Evolutionary conservation across 1,140 invertebrate genomes (phyloP).

Genomic region (Pogonus chalceus): DNA sequence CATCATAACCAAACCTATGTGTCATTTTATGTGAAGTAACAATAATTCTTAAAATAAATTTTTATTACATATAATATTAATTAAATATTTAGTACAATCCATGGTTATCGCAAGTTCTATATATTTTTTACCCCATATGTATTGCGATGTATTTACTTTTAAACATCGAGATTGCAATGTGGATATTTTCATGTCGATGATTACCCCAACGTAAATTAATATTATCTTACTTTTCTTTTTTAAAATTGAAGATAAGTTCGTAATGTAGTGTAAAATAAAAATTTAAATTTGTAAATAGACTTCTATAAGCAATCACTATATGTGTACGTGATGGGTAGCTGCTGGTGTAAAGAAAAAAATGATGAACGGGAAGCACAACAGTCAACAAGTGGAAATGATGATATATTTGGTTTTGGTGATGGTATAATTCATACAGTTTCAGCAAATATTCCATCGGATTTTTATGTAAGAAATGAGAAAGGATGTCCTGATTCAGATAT

Average conservation of each 20-base stretch:
- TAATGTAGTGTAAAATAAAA: background rate
- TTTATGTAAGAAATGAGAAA: conserved; percentile 21
- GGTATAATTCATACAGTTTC: conserved; percentile 24
- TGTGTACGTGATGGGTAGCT: conserved; percentile 44
- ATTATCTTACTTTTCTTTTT: conserved; percentile 1
- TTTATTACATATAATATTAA: too few species aligned
- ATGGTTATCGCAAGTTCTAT: background rate
- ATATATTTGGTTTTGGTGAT: conserved; percentile 24
- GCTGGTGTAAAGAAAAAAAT: conserved; percentile 48
- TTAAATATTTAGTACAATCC: too few species aligned
- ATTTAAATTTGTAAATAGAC: background rate
- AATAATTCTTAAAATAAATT: too few species aligned
- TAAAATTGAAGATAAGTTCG: background rate
- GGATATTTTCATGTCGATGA: conserved; percentile 22
- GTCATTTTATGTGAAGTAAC: too few species aligned
- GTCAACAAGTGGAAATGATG: conserved; percentile 29
- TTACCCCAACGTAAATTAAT: conserved; percentile 23
- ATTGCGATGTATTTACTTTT: conserved; percentile 8
- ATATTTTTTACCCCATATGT: conserved; percentile 10
- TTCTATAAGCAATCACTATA: too few species aligned
- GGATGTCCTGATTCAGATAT: conserved; percentile 35
- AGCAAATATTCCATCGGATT: conserved; percentile 27
- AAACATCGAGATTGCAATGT: conserved; percentile 13
- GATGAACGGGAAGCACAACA: conserved; percentile 34
- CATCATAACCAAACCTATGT: too few species aligned